Evolutionary conservation across 2,888 invertebrate species (phyloP), one percentile per base, ranked within the genome.

Genomic region (Galeruca laticollis): DNA sequence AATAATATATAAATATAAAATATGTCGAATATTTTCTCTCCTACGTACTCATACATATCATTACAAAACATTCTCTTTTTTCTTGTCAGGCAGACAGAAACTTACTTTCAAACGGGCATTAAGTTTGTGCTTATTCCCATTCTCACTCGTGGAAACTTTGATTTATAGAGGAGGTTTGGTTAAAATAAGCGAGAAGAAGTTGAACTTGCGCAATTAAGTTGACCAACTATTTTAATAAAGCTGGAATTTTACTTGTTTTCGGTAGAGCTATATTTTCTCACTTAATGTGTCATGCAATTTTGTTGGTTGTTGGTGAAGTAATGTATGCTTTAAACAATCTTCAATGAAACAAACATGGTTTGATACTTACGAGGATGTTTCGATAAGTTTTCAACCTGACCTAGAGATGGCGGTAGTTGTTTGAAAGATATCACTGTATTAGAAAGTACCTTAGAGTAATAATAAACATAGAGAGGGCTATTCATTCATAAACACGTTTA

Each of bases 171-270:
- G 54, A 56, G 56, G 47, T 54, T 54, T 35, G 43, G 15, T 33
- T 26, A 31, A 54, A 64, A 54, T 54, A 43, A 26, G 35, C 43
- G 26, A 37, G 62, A 63, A 49, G 52, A 63, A 35, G 52, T 51
- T 40, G 56, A 26, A 20, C 43, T 40, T 15, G 15, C 35, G 56
- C 64, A 64, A 64, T 64, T 64, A 64, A 64, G 18, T 64, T 64
- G 26, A 26, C 64, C 15, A 64, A 64, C 64, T 64, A 64, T 64
- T 64, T 64, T 64, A 64, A 64, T 64, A 64, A 64, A 64, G 64
- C 54, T 47, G 56, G 64, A 54, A 43, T 64, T 64, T 56, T 35
- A 20, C 64, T 56, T 56, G 56, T 56, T 43, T 64, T 64, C 40
- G 54, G 40, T 52, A 54, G 52, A 63, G 64, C 56, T 63, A 63